Evolutionary conservation across 1,140 invertebrate species (phyloP), one percentile per base, ranked within the genome.

Genomic region (Monochamus saltuarius): DNA sequence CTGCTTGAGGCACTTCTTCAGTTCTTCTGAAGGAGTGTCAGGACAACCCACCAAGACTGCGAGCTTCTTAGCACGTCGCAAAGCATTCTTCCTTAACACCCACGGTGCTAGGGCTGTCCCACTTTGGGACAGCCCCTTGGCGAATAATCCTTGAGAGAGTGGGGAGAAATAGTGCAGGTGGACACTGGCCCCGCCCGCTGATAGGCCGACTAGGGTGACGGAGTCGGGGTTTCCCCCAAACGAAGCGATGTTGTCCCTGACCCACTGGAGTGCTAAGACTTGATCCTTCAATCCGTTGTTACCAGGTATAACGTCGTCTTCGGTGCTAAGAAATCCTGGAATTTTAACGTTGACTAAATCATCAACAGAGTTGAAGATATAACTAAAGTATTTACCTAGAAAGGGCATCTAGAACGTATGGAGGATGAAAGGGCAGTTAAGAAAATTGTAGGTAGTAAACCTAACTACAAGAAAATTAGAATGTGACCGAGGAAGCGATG

Each of bases 121-220:
- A 70, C 90, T 93, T 78, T 89, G 84, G 0, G 91, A 85, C 45
- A 94, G 87, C 3, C 87, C 90, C 47, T 84, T 81, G 70, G 85
- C 73, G 68, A 89, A 87, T 46, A 89, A 73, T 58, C 81, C 85
- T 85, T 64, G 2, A 3, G 22, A 29, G 22, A 29, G 22, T 2
- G 22, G 22, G 22, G 22, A 29, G 22, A 84, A 47, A 22, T 80
- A 68, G 37, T 83, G 78, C 59, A 81, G 80, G 71, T 84, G 82
- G 10, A 82, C 79, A 36, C 81, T 83, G 17, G 81, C 80, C 1
- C 82, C 83, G 14, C 84, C 84, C 39, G 83, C 83, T 16, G 74
- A 75, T 64, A 73, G 67, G 34, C 74, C 74, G 8, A 61, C 61
- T 51, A 75, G 64, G 14, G 83, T 85, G 0, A 85, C 78, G 68